Conservation (phyloP, 2,113 vertebrate species). For the Platysteira castanea region DNA sequence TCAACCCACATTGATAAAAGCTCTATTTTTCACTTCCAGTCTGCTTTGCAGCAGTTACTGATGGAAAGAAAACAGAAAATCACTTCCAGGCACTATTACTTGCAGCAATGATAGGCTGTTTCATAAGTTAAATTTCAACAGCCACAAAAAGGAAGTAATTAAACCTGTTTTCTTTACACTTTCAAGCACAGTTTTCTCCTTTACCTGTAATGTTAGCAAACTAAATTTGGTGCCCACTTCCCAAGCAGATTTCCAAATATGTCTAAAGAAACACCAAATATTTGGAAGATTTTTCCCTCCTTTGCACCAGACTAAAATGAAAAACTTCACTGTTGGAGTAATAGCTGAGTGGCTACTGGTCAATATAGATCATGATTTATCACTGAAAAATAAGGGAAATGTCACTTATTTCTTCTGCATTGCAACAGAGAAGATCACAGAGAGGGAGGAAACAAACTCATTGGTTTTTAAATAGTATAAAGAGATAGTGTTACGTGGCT, state of each 20-base stretch:
- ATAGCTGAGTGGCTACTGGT: background rate
- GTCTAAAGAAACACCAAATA: background rate
- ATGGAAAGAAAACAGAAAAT: background rate
- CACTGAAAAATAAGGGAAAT: background rate
- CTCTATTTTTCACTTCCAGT: background rate
- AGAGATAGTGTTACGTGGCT: background rate
- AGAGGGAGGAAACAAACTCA: background rate
- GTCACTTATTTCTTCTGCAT: background rate
- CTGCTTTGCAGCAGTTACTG: background rate
- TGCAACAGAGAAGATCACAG: background rate
- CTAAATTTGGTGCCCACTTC: background rate
- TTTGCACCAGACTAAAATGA: background rate
- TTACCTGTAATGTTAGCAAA: background rate
- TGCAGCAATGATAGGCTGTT: background rate
- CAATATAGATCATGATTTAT: background rate
- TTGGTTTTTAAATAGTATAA: background rate
- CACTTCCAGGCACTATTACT: background rate
- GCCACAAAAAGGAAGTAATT: background rate
- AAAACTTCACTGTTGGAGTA: background rate
- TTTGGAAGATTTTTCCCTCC: background rate
- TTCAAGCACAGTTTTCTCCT: background rate
- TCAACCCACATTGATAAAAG: background rate
- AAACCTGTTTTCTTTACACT: background rate
- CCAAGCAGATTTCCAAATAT: background rate
- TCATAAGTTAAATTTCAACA: background rate